Evolutionary conservation across 2,797 vertebrate genomes (phyloP).

Genomic region (Halcyon leucocephala): DNA sequence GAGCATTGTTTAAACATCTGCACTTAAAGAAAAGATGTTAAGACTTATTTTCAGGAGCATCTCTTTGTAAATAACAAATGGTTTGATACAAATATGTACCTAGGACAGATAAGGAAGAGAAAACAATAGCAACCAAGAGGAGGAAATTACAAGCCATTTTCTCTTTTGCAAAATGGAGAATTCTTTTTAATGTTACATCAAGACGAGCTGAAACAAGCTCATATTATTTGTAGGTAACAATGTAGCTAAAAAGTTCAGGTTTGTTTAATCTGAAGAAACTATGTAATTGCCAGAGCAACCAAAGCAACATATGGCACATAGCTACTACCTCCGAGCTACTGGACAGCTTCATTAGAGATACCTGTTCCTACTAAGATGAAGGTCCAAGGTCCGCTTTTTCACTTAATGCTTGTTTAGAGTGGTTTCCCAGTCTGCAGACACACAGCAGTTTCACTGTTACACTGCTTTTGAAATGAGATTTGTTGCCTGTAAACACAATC

Average conservation of each 20-base stretch:
- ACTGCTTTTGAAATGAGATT: not conserved
- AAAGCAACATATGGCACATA: constrained; percentile 47
- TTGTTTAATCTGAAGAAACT: constrained; percentile 37
- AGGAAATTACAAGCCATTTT: constrained; percentile 57
- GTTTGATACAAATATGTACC: not conserved
- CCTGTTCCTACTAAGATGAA: not conserved
- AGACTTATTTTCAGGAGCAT: not conserved
- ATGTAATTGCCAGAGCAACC: constrained; percentile 37
- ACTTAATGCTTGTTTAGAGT: not conserved
- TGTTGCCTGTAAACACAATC: not conserved
- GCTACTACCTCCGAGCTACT: constrained; percentile 62
- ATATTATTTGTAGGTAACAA: not conserved
- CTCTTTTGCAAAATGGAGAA: constrained; percentile 8
- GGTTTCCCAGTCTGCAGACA: not conserved
- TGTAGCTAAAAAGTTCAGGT: constrained; percentile 45
- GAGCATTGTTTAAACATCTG: not conserved
- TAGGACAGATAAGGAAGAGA: not conserved
- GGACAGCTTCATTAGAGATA: not conserved
- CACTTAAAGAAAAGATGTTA: not conserved
- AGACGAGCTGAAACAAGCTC: not conserved
- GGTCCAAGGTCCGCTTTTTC: not conserved
- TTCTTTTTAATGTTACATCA: not conserved
- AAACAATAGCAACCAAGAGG: not conserved
- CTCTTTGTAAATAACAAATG: not conserved
- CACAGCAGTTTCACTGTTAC: not conserved